These are phyloP conservation scores for Lepeophtheirus nordmannii DNA, from an alignment of 2,888 invertebrate species.

Conservation along the genomic window DNA sequence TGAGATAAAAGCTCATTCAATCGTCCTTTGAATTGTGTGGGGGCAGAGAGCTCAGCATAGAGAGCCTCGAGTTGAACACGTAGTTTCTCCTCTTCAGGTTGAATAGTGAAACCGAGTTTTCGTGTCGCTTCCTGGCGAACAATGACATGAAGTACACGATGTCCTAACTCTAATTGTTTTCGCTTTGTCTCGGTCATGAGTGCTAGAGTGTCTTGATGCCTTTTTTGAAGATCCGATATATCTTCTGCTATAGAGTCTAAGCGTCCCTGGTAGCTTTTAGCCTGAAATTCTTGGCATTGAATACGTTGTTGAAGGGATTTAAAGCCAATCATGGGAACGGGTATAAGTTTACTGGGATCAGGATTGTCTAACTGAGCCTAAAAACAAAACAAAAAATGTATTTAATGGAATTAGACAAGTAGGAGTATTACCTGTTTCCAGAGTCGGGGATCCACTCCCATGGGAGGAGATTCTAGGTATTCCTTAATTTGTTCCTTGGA, in stretches of 20 bases:
- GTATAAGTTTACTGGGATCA: conserved; percentile 70
- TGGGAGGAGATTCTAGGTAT: conserved; percentile 77
- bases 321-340: conserved; percentile 86
- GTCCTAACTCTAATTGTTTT: conserved; percentile 61
- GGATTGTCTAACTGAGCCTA: conserved; percentile 82
- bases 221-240: conserved; percentile 57
- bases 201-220: conserved; percentile 62
- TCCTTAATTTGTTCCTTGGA: conserved; percentile 63
- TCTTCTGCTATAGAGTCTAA: conserved; percentile 61
- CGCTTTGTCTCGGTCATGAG: conserved; percentile 65
- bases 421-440: conserved; percentile 60
- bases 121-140: conserved; percentile 71
- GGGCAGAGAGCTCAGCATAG: conserved; percentile 60
- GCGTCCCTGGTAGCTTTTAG: conserved; percentile 43
- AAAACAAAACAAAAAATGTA: neutral
- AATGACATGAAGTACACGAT: conserved; percentile 61
- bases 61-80: conserved; percentile 70
- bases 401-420: neutral
- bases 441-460: conserved; percentile 69
- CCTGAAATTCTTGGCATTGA: conserved; percentile 46
- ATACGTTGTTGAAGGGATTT: conserved; percentile 51
- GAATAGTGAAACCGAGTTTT: conserved; percentile 70
- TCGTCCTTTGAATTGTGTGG: conserved; percentile 84
- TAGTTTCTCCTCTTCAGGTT: conserved; percentile 78
- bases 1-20: conserved; percentile 78